Conservation (phyloP, 2,888 invertebrate genomes). For the Epicampocera succincta region DNA sequence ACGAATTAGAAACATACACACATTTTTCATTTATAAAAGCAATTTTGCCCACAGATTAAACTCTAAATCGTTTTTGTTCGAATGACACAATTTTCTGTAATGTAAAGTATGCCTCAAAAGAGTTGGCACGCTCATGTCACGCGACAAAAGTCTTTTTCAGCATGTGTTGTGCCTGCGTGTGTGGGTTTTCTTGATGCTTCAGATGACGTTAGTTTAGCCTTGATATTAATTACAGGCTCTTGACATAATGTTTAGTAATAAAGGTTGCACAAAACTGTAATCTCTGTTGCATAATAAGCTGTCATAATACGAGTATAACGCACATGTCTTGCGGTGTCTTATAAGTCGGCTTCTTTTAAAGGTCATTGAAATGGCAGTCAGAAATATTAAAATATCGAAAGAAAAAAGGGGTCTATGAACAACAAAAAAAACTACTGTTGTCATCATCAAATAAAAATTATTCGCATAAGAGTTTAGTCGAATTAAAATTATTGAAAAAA, state of each 20-base stretch:
- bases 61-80: no score
- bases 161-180: conserved; percentile 1
- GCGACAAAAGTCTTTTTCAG: conserved; percentile 1
- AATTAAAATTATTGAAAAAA: no score
- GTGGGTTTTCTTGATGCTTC: neutral
- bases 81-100: conserved; percentile 17
- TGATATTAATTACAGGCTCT: conserved; percentile 21
- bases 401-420: no score
- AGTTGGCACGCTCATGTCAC: conserved; percentile 48
- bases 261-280: neutral
- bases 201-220: conserved; percentile 15
- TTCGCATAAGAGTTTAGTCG: no score
- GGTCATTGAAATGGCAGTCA: no score
- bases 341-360: no score
- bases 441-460: no score
- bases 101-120: neutral
- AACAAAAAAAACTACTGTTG: no score
- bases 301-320: conserved; percentile 2
- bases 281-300: neutral
- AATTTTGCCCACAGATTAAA: no score
- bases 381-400: no score
- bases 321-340: neutral
- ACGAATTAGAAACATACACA: no score
- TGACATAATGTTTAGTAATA: neutral
- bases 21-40: no score